Evolutionary conservation across 2,113 vertebrate species (phyloP), one percentile per base, ranked within the genome.

Genomic region (Leptobrachium ailaonicum): DNA sequence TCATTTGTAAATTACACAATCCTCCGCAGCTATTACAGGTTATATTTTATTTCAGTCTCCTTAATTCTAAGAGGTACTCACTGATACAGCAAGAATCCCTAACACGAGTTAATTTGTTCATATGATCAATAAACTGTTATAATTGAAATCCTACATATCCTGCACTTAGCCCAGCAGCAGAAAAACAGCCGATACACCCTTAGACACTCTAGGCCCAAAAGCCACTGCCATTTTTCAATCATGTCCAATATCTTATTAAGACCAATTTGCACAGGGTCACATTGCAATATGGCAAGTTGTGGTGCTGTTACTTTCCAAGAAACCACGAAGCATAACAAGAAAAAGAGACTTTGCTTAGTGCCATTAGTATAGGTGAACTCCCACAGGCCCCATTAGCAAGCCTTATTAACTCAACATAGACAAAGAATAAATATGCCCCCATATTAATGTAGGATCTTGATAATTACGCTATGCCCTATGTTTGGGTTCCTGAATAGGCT

Each of bases 401-500:
- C 87, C 88, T 92, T 91, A 90, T 93, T 93, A 94, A 94, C 90
- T 88, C 88, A 87, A 88, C 85, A 85, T 90, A 94, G 90, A 96
- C 93, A 95, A 95, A 94, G 86, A 89, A 88, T 83, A 88, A 88
- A 89, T 88, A 92, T 90, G 91, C 86, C 92, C 86, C 92, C 92
- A 89, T 86, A 86, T 90, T 92, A 93, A 92, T 92, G 88, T 87
- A 91, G 88, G 90, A 88, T 87, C 88, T 90, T 86, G 83, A 92
- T 95, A 95, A 95, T 94, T 94, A 93, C 92, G 93, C 82, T 83
- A 90, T 88, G 88, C 88, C 83, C 88, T 91, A 90, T 91, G 91
- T 91, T 89, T 87, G 78, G 87, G 85, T 82, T 73, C 84, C 85
- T 93, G 90, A 94, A 94, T 92, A 87, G 89, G 84, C 90, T 92